These are phyloP conservation scores for Protonemura montana DNA, from an alignment of 2,888 invertebrate species.

Conservation along the genomic window DNA sequence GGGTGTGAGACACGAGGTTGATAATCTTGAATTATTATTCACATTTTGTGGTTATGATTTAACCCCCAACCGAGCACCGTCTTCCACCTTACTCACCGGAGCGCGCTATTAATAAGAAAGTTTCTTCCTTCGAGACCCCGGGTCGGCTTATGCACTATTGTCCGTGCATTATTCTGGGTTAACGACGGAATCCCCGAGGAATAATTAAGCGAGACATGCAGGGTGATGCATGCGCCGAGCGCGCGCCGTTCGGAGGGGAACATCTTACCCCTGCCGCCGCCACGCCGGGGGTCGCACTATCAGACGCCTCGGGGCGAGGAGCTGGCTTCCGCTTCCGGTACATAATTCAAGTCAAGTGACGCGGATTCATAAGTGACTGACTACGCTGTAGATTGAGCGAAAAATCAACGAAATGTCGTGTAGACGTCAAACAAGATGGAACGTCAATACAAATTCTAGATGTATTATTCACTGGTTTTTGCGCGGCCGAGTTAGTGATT, in stretches of 20 bases:
- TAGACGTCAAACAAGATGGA: neutral
- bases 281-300: conserved; percentile 1
- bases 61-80: neutral
- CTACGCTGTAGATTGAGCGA: neutral
- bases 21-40: conserved; percentile 26
- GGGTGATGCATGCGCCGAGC: conserved; percentile 22
- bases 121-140: conserved; percentile 18
- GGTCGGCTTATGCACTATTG: conserved; percentile 29
- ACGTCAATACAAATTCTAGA: no score
- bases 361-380: conserved; percentile 17
- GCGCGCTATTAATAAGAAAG: conserved; percentile 27
- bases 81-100: neutral
- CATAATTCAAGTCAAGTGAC: conserved; percentile 26
- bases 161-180: conserved; percentile 4
- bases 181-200: conserved; percentile 16
- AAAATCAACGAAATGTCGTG: neutral
- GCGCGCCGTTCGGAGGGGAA: neutral
- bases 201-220: conserved; percentile 20
- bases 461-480: no score
- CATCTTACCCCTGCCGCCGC: neutral
- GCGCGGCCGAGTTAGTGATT: no score
- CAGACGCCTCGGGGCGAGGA: conserved; percentile 21
- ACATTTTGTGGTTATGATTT: conserved; percentile 19
- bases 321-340: conserved; percentile 13
- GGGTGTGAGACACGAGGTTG: neutral